Percentiles rank a stretch among this genome's conserved stretches.
phyloP scores from a whole-genome alignment of 30 jellyfish, hydroid and myxozoan genomes.

The Aurelia sp. region DNA sequence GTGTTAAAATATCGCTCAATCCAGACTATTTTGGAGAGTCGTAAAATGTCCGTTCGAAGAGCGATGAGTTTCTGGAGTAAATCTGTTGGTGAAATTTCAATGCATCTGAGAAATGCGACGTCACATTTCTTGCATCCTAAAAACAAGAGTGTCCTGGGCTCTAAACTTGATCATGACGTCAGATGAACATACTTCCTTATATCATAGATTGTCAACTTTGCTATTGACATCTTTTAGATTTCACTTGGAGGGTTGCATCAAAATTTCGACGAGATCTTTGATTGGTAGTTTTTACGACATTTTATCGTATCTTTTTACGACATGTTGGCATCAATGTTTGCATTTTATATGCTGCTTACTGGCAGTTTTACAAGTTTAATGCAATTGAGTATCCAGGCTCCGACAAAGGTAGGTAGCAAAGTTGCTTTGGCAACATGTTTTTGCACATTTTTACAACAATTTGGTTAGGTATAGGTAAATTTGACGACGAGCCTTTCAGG shows the following conservation, averaged over 20 bases:
- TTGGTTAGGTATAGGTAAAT: too few species aligned
- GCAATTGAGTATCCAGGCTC: conserved; percentile 29
- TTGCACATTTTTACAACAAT: too few species aligned
- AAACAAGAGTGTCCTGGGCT: background rate
- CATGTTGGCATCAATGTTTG: conserved; percentile 37
- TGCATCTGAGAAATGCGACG: too few species aligned
- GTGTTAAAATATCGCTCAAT: too few species aligned
- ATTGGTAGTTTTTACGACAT: background rate
- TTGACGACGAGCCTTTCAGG: too few species aligned
- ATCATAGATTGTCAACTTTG: background rate
- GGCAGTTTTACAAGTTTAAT: conserved; percentile 27
- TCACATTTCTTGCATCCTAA: too few species aligned
- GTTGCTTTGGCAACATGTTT: too few species aligned
- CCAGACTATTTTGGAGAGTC: too few species aligned
- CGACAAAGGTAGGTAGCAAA: conserved; percentile 10
- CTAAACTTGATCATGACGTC: conserved; percentile 21
- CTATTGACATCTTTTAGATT: background rate
- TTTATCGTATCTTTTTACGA: conserved; percentile 16
- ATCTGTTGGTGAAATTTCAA: too few species aligned
- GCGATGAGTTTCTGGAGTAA: too few species aligned
- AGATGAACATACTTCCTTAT: background rate
- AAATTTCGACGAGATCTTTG: background rate
- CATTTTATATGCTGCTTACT: conserved; percentile 9
- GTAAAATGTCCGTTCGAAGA: too few species aligned
- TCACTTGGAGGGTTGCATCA: conserved; percentile 19